Conservation (phyloP, 1,140 invertebrate species). For the Cherax quadricarinatus region DNA sequence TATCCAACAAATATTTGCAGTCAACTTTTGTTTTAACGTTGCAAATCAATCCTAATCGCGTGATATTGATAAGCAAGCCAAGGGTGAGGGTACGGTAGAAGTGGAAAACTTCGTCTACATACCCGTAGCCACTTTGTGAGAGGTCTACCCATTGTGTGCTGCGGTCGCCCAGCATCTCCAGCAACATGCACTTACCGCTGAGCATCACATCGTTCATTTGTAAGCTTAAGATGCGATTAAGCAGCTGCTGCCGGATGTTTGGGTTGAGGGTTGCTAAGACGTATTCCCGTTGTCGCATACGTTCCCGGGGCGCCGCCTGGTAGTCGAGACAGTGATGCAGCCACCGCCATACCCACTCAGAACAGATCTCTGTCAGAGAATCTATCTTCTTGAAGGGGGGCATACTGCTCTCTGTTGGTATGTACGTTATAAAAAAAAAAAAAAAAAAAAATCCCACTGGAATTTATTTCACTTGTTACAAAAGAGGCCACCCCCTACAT, state of each 20-base stretch:
- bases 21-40: neutral
- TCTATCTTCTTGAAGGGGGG: constrained; percentile 6
- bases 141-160: constrained; percentile 40
- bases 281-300: constrained; percentile 15
- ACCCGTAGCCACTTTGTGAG: neutral
- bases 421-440: neutral
- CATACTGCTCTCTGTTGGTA: neutral
- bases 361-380: constrained; percentile 7
- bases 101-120: constrained; percentile 47
- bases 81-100: constrained; percentile 47
- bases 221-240: neutral
- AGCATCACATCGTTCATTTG: neutral
- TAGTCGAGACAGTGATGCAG: constrained; percentile 4
- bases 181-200: constrained; percentile 28
- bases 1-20: constrained; percentile 25
- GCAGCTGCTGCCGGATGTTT: constrained; percentile 24
- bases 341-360: constrained; percentile 41
- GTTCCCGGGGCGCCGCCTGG: neutral
- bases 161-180: constrained; percentile 44
- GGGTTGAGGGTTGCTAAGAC: constrained; percentile 14
- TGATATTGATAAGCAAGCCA: constrained; percentile 3
- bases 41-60: constrained; percentile 36
- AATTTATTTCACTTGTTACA: no score
- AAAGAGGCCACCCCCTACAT: no score
- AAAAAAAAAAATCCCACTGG: neutral